Percentiles rank a stretch among this genome's conserved stretches.
phyloP scores from a whole-genome alignment of 1,140 invertebrate species.

The Zaprionus camerounensis region DNA sequence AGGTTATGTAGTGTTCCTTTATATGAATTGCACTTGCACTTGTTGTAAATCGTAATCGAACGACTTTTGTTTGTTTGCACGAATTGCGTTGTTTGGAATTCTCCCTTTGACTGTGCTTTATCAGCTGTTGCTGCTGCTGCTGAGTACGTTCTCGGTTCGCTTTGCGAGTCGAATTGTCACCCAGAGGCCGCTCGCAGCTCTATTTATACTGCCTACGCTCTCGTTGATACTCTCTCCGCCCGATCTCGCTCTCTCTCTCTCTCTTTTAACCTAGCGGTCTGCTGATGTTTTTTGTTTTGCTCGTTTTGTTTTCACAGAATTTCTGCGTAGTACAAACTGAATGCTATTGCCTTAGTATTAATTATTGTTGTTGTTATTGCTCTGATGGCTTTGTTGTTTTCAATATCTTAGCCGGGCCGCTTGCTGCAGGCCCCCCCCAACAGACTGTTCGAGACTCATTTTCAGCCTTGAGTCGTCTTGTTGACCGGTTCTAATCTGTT shows the following conservation, averaged over 20 bases:
- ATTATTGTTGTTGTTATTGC: constrained; percentile 42
- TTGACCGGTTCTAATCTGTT: constrained; percentile 59
- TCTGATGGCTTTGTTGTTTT: constrained; percentile 38
- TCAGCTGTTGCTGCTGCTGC: constrained; percentile 15
- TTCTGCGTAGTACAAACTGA: constrained; percentile 70
- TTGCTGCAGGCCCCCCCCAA: constrained; percentile 47
- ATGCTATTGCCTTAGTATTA: background rate
- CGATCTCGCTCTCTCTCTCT: constrained; percentile 20
- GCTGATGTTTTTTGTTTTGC: constrained; percentile 54
- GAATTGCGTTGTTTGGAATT: constrained; percentile 31
- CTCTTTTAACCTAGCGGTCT: constrained; percentile 30
- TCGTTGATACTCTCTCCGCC: constrained; percentile 22
- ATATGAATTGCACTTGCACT: constrained; percentile 74
- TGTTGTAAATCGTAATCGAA: constrained; percentile 78
- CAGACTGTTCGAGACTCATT: constrained; percentile 44
- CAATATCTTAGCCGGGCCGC: constrained; percentile 22
- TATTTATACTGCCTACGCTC: constrained; percentile 60
- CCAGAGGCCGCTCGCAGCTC: constrained; percentile 5
- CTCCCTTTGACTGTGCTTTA: constrained; percentile 12
- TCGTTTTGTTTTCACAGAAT: constrained; percentile 61
- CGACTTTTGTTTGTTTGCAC: constrained; percentile 38
- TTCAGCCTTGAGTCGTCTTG: constrained; percentile 61
- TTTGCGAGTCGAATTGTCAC: constrained; percentile 56
- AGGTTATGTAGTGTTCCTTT: constrained; percentile 64
- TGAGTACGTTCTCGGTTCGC: constrained; percentile 42